These are phyloP conservation scores for Mormyrus hasselquistii DNA, from an alignment of 2,797 vertebrate species.

Conservation along the genomic window DNA sequence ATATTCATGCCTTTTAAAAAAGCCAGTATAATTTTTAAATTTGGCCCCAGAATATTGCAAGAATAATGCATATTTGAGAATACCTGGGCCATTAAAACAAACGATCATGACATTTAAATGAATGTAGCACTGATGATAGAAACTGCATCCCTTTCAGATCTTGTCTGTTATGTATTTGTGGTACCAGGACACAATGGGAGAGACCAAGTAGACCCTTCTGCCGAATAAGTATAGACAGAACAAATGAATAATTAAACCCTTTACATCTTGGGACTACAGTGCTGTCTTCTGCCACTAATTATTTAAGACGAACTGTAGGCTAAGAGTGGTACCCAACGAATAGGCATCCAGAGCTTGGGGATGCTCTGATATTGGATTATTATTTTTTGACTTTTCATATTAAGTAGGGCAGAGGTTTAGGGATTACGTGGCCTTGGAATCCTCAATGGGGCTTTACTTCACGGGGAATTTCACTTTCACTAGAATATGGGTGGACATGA, in stretches of 20 bases:
- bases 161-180: not conserved
- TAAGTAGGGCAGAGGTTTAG: not conserved
- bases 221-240: slow-evolving; percentile 15
- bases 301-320: slow-evolving; percentile 23
- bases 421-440: not conserved
- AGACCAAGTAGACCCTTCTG: slow-evolving; percentile 11
- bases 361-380: slow-evolving; percentile 10
- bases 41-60: not conserved
- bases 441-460: not conserved
- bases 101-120: not conserved
- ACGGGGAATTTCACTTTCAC: not conserved
- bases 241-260: slow-evolving; percentile 32
- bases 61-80: not conserved
- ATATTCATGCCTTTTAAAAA: not conserved
- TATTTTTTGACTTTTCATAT: not conserved
- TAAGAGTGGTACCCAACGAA: slow-evolving; percentile 18
- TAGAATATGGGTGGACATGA: not conserved
- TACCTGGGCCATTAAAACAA: not conserved
- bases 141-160: not conserved
- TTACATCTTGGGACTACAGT: slow-evolving; percentile 19
- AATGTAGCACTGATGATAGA: not conserved
- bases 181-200: not conserved
- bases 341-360: slow-evolving; percentile 15
- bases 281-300: slow-evolving; percentile 26
- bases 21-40: not conserved